A percentile compares a stretch with the other conserved stretches of the same genome.
These are phyloP conservation scores for Smittia sp. DNA, from an alignment of 2,888 invertebrate genomes.

Conservation along the genomic window DNA sequence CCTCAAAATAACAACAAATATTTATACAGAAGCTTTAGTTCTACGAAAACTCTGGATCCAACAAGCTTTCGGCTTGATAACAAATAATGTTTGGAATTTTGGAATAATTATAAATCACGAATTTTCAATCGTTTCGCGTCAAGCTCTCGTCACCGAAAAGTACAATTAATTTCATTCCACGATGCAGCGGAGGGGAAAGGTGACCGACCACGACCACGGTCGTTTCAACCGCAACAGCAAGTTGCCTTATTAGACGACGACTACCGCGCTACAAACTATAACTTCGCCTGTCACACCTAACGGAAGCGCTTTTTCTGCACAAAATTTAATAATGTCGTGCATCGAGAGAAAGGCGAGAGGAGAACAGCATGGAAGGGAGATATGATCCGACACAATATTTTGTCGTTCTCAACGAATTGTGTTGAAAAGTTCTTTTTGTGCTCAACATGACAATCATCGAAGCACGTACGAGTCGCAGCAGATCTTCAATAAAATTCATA, in stretches of 20 bases:
- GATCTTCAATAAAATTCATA: constrained; percentile 8
- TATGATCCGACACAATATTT: constrained; percentile 33
- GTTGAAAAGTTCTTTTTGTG: background rate
- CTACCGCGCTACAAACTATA: too few species aligned
- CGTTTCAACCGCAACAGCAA: background rate
- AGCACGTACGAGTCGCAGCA: background rate
- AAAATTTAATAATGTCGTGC: background rate
- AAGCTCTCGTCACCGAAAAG: background rate
- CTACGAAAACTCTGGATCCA: background rate
- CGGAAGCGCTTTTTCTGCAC: background rate
- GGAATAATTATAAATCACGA: background rate
- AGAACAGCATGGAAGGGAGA: background rate
- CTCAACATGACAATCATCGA: background rate
- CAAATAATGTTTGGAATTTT: background rate
- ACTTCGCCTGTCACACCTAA: too few species aligned
- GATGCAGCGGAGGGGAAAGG: too few species aligned
- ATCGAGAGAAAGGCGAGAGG: background rate
- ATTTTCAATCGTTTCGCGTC: background rate
- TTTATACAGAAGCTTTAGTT: background rate
- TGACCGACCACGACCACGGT: too few species aligned
- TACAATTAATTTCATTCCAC: constrained; percentile 19
- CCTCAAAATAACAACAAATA: background rate
- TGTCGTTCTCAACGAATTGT: constrained; percentile 12
- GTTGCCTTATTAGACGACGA: background rate
- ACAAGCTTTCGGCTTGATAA: background rate